Percentiles rank a stretch among this genome's conserved stretches.
Evolutionary conservation across 2,797 vertebrate genomes (phyloP).

Genomic region (Graptemys geographica): DNA sequence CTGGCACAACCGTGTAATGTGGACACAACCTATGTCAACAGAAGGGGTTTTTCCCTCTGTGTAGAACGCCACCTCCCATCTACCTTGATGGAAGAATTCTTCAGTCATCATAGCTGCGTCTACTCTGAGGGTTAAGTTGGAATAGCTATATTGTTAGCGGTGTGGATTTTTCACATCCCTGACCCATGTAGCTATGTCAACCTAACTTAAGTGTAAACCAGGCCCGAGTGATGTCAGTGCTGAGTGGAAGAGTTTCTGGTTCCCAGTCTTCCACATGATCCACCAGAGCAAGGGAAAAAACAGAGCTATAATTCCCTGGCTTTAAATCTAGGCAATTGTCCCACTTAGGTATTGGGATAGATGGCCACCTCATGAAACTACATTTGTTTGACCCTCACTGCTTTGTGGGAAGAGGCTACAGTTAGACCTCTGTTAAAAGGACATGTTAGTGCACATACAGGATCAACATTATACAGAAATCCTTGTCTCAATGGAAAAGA

Average conservation of each 20-base stretch:
- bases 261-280: background rate
- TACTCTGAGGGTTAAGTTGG: too few relatives aligned
- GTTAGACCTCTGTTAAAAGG: background rate
- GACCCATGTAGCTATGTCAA: too few relatives aligned
- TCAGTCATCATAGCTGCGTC: too few relatives aligned
- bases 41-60: too few relatives aligned
- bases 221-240: background rate
- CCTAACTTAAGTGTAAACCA: too few relatives aligned
- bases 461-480: background rate
- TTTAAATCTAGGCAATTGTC: constrained; percentile 39
- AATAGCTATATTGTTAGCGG: too few relatives aligned
- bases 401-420: constrained; percentile 45
- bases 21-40: too few relatives aligned
- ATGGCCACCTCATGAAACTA: constrained; percentile 53
- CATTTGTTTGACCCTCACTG: constrained; percentile 39
- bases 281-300: constrained; percentile 11
- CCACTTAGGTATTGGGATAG: constrained; percentile 25
- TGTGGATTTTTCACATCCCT: too few relatives aligned
- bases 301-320: background rate
- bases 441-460: accelerated
- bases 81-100: too few relatives aligned
- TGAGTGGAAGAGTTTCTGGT: background rate
- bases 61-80: too few relatives aligned
- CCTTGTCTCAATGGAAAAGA: background rate
- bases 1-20: too few relatives aligned